Evolutionary conservation across 2,888 invertebrate species (phyloP).

Genomic region (Lepidocyrtinus sp.): DNA sequence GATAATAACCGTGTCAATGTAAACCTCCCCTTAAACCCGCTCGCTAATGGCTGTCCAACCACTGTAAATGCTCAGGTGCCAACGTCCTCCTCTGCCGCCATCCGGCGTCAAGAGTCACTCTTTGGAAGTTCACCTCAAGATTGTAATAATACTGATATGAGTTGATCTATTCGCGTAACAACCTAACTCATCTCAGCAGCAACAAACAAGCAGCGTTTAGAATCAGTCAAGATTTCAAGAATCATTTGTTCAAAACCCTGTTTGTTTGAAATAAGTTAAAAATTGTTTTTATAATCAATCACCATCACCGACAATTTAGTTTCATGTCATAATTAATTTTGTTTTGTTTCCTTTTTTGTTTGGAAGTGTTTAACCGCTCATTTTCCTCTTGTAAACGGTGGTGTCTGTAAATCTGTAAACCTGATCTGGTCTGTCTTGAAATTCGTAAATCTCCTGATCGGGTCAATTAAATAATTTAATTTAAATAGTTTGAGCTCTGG

Average conservation of each 20-base stretch:
- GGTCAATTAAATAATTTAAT: too few relatives aligned
- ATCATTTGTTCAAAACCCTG: neutral
- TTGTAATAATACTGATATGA: conserved; percentile 41
- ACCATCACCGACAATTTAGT: too few relatives aligned
- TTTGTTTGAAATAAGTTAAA: too few relatives aligned
- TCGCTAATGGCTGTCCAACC: conserved; percentile 13
- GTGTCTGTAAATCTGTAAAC: too few relatives aligned
- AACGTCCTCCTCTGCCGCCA: conserved; percentile 18
- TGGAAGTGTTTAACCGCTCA: too few relatives aligned
- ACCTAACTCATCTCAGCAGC: neutral
- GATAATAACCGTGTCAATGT: conserved; percentile 61
- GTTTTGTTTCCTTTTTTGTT: too few relatives aligned
- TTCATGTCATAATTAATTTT: too few relatives aligned
- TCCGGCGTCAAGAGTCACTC: conserved; percentile 10
- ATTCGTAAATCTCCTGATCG: too few relatives aligned
- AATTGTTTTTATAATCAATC: too few relatives aligned
- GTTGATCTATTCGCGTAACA: conserved; percentile 30
- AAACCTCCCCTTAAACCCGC: conserved; percentile 27
- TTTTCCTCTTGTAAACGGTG: too few relatives aligned
- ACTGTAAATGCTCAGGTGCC: conserved; percentile 46
- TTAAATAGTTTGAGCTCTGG: too few relatives aligned
- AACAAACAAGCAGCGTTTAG: neutral
- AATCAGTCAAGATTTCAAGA: neutral
- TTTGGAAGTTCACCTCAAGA: conserved; percentile 27
- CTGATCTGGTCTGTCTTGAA: too few relatives aligned